Evolutionary conservation across 2,888 invertebrate species (phyloP), one percentile per base, ranked within the genome.

Genomic region (Leuctra nigra): DNA sequence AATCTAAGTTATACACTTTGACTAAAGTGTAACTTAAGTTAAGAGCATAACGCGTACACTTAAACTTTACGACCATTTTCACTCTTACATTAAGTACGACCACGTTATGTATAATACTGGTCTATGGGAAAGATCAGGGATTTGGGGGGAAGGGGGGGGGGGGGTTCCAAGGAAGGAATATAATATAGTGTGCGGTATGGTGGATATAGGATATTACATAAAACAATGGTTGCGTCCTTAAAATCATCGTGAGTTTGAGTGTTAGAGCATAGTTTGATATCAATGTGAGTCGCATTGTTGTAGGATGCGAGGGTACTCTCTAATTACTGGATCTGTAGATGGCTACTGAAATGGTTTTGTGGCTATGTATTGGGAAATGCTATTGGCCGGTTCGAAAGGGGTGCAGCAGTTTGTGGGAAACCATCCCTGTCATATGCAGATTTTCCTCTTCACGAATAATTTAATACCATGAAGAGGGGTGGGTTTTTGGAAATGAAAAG

Each of bases 391-490:
- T 47, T 47, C 24, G 29, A 47, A 24, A 47, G 16, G 47, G 47
- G 29, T 25, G 47, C 47, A n/a, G 25, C 47, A 47, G 11, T 25
- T 25, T 47, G 36, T 44, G 38, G 23, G 36, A 22, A 22, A 16
- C 56, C 50, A 56, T 56, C 33, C 52, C 33, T 29, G 56, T 56
- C 56, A 52, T 41, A 50, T 56, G 56, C 56, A 56, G 56, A 56
- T 56, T 56, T 41, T 6, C 24, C 18, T n/a, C n/a, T n/a, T 46
- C 44, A 39, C 38, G 50, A 56, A 56, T 56, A 56, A 56, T 56
- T 56, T 56, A 56, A 56, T 53, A 41, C 50, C 52, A 39, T n/a
- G n/a, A n/a, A 25, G 39, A 38, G 46, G 57, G 52, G 24, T 9
- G 16, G 54, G 53, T 20, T 13, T 16, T n/a, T 46, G 57, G 29